Evolutionary conservation across 2,888 invertebrate genomes (phyloP), one percentile per base, ranked within the genome.

Genomic region (Caenorhabditis sp.): DNA sequence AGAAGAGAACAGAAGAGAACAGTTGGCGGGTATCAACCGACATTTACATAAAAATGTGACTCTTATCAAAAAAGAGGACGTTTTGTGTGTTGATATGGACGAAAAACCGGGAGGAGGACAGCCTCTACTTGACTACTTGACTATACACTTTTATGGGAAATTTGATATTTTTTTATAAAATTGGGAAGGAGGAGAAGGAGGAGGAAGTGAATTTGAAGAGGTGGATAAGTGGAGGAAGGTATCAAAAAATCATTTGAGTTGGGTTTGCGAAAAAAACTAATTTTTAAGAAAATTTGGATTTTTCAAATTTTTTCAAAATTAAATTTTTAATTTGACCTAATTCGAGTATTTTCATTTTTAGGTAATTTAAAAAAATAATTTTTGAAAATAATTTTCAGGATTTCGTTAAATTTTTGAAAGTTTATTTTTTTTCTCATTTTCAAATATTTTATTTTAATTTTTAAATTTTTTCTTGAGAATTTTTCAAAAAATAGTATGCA

Each of bases 131-230:
- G n/a, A n/a, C 55, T 47, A 44, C 56, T 68, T 47, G 68, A 68
- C 68, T 68, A 68, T 68, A 68, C 56, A 68, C 13, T 56, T 68
- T 56, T 13, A 0, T n/a, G n/a, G 44, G 44, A 68, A 32, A 56
- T 40, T 40, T 40, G 40, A 40, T 40, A 40, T 40, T 40, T 40
- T 40, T 40, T 40, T 18, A 20, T 2, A 50, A 44, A 32, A 9
- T 32, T n/a, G n/a, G n/a, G n/a, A n/a, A n/a, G n/a, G 32, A 4
- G 9, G 4, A 32, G 32, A 32, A 9, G 32, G 32, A 9, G 9
- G 32, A 6, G 4, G 32, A 32, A 32, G 32, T 4, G 32, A 9
- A 32, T n/a, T 44, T 44, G 13, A 20, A 18, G n/a, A 50, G 22
- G 50, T 50, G 22, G 8, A 50, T 6, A 8, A 13, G n/a, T 20